phyloP scores from a whole-genome alignment of 2,888 invertebrate genomes.

The Apeira syringaria region DNA sequence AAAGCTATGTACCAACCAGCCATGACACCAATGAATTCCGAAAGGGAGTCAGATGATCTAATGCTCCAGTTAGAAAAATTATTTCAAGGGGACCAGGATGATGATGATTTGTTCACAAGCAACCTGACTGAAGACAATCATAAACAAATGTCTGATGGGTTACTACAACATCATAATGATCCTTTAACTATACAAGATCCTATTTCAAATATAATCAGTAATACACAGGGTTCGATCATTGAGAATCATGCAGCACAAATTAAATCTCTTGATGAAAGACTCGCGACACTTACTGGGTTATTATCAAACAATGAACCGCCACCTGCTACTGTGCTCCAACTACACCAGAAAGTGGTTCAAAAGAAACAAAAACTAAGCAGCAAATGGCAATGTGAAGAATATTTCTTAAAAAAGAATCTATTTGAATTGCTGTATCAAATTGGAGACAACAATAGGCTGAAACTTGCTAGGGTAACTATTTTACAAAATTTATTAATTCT shows the following conservation, averaged over 20 bases:
- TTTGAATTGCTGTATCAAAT: conserved; percentile 68
- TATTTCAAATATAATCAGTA: conserved; percentile 4
- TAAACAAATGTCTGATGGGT: conserved; percentile 3
- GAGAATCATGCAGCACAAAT: conserved; percentile 56
- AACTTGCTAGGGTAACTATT: conserved; percentile 61
- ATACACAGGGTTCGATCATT: conserved; percentile 39
- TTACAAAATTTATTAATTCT: no score
- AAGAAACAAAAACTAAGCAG: conserved; percentile 37
- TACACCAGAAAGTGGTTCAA: conserved; percentile 35
- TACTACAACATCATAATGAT: conserved; percentile 1
- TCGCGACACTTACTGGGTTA: conserved; percentile 57
- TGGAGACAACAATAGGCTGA: conserved; percentile 63
- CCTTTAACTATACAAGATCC: conserved; percentile 12
- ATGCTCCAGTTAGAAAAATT: conserved; percentile 70
- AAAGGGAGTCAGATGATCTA: conserved; percentile 56
- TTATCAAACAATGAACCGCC: conserved; percentile 43
- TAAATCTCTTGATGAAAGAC: conserved; percentile 62
- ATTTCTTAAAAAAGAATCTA: conserved; percentile 63
- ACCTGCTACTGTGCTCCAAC: conserved; percentile 17
- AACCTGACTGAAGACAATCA: conserved; percentile 33
- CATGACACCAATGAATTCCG: conserved; percentile 20
- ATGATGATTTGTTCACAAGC: conserved; percentile 72
- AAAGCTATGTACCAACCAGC: conserved; percentile 25
- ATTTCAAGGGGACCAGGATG: conserved; percentile 65
- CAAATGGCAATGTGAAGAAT: conserved; percentile 77